Evolutionary conservation across 2,113 vertebrate species (phyloP), one percentile per base, ranked within the genome.

Genomic region (Menidia beryllina): DNA sequence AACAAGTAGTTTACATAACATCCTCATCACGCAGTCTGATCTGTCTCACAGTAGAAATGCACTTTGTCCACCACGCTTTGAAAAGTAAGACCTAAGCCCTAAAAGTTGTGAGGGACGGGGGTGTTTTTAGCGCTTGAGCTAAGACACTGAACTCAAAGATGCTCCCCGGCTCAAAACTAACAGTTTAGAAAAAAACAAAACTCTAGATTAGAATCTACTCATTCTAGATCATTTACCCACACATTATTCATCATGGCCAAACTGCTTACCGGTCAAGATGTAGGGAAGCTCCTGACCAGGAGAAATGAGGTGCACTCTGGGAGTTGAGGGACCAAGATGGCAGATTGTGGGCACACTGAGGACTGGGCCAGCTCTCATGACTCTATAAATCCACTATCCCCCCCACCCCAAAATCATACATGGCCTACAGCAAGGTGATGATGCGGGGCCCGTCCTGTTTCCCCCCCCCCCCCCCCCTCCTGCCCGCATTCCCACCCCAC

Each of bases 341-440:
- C 75, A 72, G 72, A 75, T 61, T 67, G 50, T 51, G 72, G 79
- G 54, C 74, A 85, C 86, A 83, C 82, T 77, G 62, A 71, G 59
- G 55, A 15, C 47, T 23, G 47, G 52, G 53, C 36, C 57, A 20
- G 62, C 26, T 53, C 24, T 45, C 25, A 36, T 30, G 23, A 26
- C 11, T 66, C 88, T 91, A 74, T 83, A 87, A 84, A 21, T 82
- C 15, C 25, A 88, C 65, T 70, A 45, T 19, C 45, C 30, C 55
- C 51, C 69, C 67, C 77, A 61, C 52, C 69, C 23, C 64, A 69
- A 45, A 43, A 47, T 26, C n/a, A 67, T 27, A 41, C 54, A 91
- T 92, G 58, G 87, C 93, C 93, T 84, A 78, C 79, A 94, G 95
- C 93, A 94, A 95, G 93, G 94, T 94, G 88, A 89, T 79, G 64